These are phyloP conservation scores for Diglossa cyanea DNA, from an alignment of 2,797 vertebrate species.

Conservation along the genomic window DNA sequence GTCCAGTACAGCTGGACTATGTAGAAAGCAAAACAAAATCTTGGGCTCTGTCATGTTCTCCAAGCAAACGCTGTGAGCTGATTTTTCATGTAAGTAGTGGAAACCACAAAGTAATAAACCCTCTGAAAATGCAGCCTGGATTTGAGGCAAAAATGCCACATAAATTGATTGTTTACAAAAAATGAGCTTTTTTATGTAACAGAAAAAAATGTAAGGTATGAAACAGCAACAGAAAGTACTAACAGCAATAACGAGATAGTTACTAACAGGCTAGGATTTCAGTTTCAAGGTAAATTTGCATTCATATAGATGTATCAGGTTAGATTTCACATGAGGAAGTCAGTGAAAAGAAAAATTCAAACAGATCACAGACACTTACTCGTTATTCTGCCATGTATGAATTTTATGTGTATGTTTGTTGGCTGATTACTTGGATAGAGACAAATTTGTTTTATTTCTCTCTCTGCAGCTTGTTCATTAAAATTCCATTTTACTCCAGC, in stretches of 20 bases:
- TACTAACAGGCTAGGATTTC: neutral
- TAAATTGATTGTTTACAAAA: neutral
- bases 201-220: neutral
- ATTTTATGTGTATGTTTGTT: conserved; percentile 30
- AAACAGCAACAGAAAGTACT: neutral
- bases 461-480: conserved; percentile 52
- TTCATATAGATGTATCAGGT: neutral
- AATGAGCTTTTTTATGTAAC: neutral
- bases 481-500: conserved; percentile 51
- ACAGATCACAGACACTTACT: neutral
- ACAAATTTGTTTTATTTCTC: conserved; percentile 44
- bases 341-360: conserved; percentile 12
- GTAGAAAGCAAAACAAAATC: neutral
- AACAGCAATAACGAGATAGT: neutral
- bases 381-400: neutral
- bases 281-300: neutral
- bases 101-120: neutral
- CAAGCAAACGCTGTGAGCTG: neutral
- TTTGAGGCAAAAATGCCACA: neutral
- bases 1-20: neutral
- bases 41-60: rapidly evolving
- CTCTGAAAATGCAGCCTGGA: neutral
- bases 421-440: conserved; percentile 8
- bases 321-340: neutral
- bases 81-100: neutral